Evolutionary conservation across 2,888 invertebrate genomes (phyloP), one percentile per base, ranked within the genome.

Genomic region (Drosophila meridionalis): DNA sequence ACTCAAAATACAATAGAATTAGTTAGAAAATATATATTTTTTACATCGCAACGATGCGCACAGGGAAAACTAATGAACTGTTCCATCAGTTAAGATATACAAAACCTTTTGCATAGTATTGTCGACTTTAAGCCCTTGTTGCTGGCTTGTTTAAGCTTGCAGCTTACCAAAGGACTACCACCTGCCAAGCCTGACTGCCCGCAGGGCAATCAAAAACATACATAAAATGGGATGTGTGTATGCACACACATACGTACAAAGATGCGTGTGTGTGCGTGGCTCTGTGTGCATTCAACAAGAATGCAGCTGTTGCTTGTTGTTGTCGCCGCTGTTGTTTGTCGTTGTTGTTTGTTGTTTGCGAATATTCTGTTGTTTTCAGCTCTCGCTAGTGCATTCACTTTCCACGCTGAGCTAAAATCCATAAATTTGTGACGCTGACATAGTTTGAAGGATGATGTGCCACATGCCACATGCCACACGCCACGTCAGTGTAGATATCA

Each of bases 391-490:
- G 47, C 56, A 63, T 64, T 68, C 63, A 60, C 74, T 69, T 69
- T 56, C 45, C 4, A 34, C 56, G 58, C 57, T 55, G 60, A 63
- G 64, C 62, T 42, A 62, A 76, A 73, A 78, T 76, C 83, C 81
- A 87, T 87, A 83, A 80, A 82, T 82, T 73, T 66, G 57, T 79
- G 73, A 5, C 62, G 61, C 40, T 79, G 83, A 78, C 86, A 85
- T 73, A 58, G 55, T 53, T 68, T 73, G 81, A 74, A 56, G 78
- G 83, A 83, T 79, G 87, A 78, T 75, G 75, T 73, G 76, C 73
- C 71, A 72, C 42, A 56, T 45, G 60, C 43, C n/a, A 55, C 48
- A 53, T 40, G 60, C 58, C 12, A 56, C 52, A 57, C n/a, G 59
- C 26, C 20, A 52, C 43, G 60, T n/a, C 50, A 11, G 20, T 45